Conservation (phyloP, 2,797 vertebrate species). For the Poecilia wingei region DNA sequence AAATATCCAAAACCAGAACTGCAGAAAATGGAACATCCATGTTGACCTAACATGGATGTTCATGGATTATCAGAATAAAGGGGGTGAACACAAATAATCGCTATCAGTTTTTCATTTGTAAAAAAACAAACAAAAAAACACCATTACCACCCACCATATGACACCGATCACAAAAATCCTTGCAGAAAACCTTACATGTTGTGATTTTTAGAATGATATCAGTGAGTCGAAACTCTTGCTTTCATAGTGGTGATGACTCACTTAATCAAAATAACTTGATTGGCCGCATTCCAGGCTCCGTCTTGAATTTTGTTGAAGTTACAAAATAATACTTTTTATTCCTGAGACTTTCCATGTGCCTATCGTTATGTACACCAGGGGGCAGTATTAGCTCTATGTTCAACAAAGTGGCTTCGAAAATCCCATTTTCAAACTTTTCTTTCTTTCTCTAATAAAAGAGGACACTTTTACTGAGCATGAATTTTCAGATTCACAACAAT, state of each 20-base stretch:
- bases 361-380: conserved; percentile 37
- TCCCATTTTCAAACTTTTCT: background rate
- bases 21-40: too few relatives aligned
- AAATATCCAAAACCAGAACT: too few relatives aligned
- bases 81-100: background rate
- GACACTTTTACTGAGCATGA: background rate
- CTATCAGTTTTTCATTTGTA: too few relatives aligned
- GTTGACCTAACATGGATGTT: too few relatives aligned
- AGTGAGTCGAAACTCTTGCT: background rate
- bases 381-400: conserved; percentile 48
- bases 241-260: background rate
- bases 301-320: background rate
- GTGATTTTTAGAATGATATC: background rate
- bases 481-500: background rate
- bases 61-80: background rate
- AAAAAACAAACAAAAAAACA: too few relatives aligned
- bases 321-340: background rate
- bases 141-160: too few relatives aligned
- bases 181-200: background rate
- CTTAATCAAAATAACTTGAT: background rate
- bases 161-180: background rate
- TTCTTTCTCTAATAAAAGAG: background rate
- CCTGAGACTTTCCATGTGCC: background rate
- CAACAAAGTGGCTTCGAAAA: background rate
- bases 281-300: background rate